These are phyloP conservation scores for Ochotona curzoniae DNA, from an alignment of 2,113 vertebrate species.

Conservation along the genomic window DNA sequence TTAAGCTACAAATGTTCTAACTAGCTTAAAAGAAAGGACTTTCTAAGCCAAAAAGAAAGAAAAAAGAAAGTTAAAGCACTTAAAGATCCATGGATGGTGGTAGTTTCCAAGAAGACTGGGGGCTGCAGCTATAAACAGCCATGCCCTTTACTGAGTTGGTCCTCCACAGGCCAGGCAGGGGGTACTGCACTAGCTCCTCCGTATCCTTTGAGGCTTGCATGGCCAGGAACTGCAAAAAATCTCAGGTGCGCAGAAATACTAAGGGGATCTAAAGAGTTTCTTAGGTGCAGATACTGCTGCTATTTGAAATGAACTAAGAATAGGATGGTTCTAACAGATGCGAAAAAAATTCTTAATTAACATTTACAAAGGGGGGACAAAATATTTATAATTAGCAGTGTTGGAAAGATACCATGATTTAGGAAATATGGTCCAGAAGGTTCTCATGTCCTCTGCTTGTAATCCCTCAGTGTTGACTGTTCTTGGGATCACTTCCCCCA, in stretches of 20 bases:
- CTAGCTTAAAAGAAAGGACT: slow-evolving; percentile 2
- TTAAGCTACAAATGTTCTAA: slow-evolving; percentile 21
- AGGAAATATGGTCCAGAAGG: background rate
- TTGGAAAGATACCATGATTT: background rate
- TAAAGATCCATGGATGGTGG: background rate
- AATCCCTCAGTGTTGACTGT: background rate
- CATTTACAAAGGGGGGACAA: background rate
- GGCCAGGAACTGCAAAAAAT: background rate
- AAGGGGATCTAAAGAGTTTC: slow-evolving; percentile 6
- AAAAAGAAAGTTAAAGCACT: background rate
- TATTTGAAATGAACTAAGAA: background rate
- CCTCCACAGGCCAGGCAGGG: background rate
- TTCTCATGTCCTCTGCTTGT: background rate
- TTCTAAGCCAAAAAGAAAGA: slow-evolving; percentile 32
- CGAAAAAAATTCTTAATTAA: background rate
- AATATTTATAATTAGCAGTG: background rate
- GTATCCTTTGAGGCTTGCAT: background rate
- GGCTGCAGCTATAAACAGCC: background rate
- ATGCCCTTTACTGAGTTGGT: background rate
- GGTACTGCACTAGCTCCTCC: background rate
- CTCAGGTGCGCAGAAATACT: background rate
- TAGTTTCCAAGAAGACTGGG: background rate
- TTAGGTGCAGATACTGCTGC: background rate
- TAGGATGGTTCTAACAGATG: background rate
- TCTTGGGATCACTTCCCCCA: background rate